Conservation (phyloP, 2,888 invertebrate species). For the Electrophaes corylata region DNA sequence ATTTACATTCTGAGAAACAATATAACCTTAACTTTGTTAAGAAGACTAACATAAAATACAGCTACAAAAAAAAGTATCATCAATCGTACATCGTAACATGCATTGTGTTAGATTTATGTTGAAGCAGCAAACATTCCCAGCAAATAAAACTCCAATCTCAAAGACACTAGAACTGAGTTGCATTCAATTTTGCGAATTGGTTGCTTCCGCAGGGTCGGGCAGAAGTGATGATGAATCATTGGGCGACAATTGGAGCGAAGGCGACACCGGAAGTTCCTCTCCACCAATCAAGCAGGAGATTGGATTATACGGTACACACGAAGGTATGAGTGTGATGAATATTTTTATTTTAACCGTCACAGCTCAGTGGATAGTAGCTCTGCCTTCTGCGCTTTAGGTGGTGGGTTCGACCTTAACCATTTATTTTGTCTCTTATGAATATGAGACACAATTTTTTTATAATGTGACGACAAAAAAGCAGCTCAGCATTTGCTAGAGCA, state of each 20-base stretch:
- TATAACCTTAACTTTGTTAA: neutral
- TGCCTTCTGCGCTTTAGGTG: too few species aligned
- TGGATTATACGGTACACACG: conserved; percentile 10
- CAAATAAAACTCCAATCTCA: conserved; percentile 19
- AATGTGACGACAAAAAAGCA: too few species aligned
- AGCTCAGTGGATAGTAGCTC: too few species aligned
- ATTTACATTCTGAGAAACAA: too few species aligned
- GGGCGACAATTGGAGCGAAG: conserved; percentile 50
- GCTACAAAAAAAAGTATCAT: neutral
- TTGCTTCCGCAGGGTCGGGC: conserved; percentile 63
- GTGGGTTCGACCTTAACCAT: too few species aligned
- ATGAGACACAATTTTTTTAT: too few species aligned
- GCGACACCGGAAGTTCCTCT: conserved; percentile 37
- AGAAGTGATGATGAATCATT: conserved; percentile 62
- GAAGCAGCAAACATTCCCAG: conserved; percentile 11
- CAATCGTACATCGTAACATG: neutral
- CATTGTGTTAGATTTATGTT: neutral
- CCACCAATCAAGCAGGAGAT: conserved; percentile 46
- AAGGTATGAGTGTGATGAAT: too few species aligned
- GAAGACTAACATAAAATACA: neutral
- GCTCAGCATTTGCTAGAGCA: too few species aligned
- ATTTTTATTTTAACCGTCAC: too few species aligned
- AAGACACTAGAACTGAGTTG: conserved; percentile 39
- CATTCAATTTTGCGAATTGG: conserved; percentile 70
- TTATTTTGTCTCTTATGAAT: too few species aligned